Conservation (phyloP, 2,113 vertebrate genomes). For the Oreamnos americanus region DNA sequence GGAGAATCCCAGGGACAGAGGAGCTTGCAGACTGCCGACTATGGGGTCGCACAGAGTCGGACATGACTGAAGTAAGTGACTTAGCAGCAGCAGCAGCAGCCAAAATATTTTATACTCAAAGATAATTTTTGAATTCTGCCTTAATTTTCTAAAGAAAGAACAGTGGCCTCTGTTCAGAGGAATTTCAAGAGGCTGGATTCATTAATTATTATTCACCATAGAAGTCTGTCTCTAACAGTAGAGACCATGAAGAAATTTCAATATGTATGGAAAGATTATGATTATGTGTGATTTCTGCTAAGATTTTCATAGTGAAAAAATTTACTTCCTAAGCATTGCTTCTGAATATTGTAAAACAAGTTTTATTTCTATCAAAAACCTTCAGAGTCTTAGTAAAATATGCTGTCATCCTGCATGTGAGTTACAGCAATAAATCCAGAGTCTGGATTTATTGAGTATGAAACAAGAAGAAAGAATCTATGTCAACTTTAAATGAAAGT, state of each 20-base stretch:
- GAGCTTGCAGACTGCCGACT: too few relatives aligned
- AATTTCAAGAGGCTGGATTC: not conserved
- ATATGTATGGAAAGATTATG: not conserved
- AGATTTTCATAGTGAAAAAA: not conserved
- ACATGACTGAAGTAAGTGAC: too few relatives aligned
- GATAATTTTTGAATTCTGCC: not conserved
- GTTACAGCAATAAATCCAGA: not conserved
- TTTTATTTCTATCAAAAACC: not conserved
- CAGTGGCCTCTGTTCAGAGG: not conserved
- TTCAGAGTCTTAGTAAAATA: not conserved
- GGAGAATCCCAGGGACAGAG: too few relatives aligned
- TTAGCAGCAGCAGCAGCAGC: too few relatives aligned
- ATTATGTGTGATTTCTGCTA: not conserved
- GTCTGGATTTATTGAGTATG: too few relatives aligned
- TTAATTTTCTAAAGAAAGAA: not conserved
- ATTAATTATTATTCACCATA: not conserved
- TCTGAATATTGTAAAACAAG: not conserved
- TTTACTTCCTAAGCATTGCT: not conserved
- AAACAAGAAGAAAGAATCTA: not conserved
- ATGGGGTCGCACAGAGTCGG: rapidly evolving
- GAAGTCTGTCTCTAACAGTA: not conserved
- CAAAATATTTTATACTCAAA: not conserved
- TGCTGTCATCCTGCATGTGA: not conserved
- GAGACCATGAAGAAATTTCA: not conserved
- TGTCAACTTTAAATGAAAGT: not conserved